Base-by-base conservation (phyloP, 2,888 invertebrate genomes). In the Acanthoscelides obtectus region DNA sequence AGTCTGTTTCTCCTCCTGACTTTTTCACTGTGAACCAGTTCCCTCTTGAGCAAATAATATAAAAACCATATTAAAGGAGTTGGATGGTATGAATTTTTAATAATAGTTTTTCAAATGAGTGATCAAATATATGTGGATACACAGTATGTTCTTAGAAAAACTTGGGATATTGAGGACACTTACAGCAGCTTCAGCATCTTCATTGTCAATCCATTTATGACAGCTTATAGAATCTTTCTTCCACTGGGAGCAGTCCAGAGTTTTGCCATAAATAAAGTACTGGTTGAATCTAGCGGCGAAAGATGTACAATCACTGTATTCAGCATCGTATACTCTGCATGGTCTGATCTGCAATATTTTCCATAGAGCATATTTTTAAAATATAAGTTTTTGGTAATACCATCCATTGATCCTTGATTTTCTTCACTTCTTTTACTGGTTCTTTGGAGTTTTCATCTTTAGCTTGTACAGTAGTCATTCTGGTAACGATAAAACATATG, bases 271-370 rank as follows among this genome's bases (percentile, higher is more conserved):
- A 72, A 96, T 88, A 82, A 95, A 97, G 83, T 94, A 93, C 84
- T 97, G 97, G 83, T 97, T 92, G 79, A 96, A 94, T 76, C 95
- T 88, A 0, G 89, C 92, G 84, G 86, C 90, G 21, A 94, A 86
- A 78, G 93, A 91, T 70, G 86, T 91, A 83, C 96, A 96, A 77
- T 96, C 95, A 22, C 88, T 87, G 81, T 94, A 94, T 86, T 96
- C 96, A 70, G 92, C 93, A 79, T 92, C 88, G 81, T 96, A 96
- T n/a, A 90, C 79, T n/a, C 88, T 85, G 84, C 95, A 95, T 5
- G 92, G 91, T 78, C 94, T 88, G 69, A 96, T 91, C 95, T 95
- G 82, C 22, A 86, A 87, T 79, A 17, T 6, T 45, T 45, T 45
- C 17, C 1, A 45, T 45, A 45, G 45, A 45, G 17, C 17, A n/a